phyloP scores from a whole-genome alignment of 2,113 vertebrate species.

The Empidonax alnorum region DNA sequence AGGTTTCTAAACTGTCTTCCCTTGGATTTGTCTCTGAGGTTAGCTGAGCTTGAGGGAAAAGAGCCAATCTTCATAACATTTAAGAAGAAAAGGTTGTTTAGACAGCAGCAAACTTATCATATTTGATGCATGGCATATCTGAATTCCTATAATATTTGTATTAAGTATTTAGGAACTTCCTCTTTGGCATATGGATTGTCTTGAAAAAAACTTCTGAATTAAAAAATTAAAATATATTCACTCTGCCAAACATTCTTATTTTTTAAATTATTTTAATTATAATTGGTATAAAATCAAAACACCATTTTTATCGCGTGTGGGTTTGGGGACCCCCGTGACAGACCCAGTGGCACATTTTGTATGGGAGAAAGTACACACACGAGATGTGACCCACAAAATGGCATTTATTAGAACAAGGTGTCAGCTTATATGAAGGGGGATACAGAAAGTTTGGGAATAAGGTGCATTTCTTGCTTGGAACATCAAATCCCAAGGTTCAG shows the following conservation, averaged over 20 bases:
- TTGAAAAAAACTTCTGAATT: not conserved
- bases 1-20: not conserved
- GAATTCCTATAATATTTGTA: not conserved
- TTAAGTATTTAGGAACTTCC: not conserved
- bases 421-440: too few species aligned
- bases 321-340: too few species aligned
- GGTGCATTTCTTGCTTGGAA: too few species aligned
- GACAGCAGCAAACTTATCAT: not conserved
- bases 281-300: not conserved
- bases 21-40: not conserved
- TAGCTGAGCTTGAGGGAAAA: not conserved
- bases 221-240: not conserved
- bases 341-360: too few species aligned
- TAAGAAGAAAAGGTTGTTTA: not conserved
- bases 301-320: not conserved
- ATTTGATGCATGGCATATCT: not conserved
- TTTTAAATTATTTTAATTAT: not conserved
- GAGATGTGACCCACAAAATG: too few species aligned
- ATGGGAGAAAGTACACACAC: too few species aligned
- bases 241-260: not conserved
- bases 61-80: not conserved
- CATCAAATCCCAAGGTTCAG: too few species aligned
- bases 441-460: too few species aligned
- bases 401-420: too few species aligned
- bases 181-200: not conserved